A percentile compares a stretch with the other conserved stretches of the same genome.
Conservation (phyloP, 2,797 vertebrate species). For the Amblyopsis hoosieri region DNA sequence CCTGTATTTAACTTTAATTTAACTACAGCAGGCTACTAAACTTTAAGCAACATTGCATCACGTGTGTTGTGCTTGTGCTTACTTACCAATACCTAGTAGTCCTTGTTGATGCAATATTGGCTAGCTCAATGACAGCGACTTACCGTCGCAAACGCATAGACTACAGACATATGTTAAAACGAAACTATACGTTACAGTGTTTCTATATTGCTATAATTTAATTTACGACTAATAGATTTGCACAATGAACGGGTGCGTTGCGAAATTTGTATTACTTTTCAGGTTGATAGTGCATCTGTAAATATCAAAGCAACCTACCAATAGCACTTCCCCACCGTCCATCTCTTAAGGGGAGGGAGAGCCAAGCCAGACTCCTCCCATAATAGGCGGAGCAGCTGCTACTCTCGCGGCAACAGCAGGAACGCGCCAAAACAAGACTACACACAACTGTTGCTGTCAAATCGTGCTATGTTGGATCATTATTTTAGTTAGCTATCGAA, state of each 20-base stretch:
- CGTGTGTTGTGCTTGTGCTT: too few species aligned
- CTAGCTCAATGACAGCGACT: too few species aligned
- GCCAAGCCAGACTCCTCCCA: not conserved
- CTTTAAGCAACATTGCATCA: too few species aligned
- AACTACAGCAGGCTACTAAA: too few species aligned
- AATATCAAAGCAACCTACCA: conserved; percentile 20
- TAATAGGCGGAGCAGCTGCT: not conserved
- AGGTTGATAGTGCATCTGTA: not conserved
- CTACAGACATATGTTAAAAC: not conserved
- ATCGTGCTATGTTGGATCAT: not conserved
- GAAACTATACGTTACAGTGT: not conserved
- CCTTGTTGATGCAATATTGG: not conserved
- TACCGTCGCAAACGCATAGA: too few species aligned
- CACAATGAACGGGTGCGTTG: not conserved
- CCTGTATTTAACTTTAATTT: too few species aligned
- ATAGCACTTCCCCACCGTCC: not conserved
- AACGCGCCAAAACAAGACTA: conserved; percentile 75
- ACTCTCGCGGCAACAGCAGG: conserved; percentile 62
- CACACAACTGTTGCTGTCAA: conserved; percentile 10
- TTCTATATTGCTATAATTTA: not conserved
- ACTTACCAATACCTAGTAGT: conserved; percentile 20
- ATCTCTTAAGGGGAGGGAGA: not conserved
- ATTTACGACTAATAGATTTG: not conserved
- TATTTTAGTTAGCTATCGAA: not conserved
- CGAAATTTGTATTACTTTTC: not conserved